Evolutionary conservation across 2,797 vertebrate species (phyloP).

Genomic region (Enteromius treurensis): DNA sequence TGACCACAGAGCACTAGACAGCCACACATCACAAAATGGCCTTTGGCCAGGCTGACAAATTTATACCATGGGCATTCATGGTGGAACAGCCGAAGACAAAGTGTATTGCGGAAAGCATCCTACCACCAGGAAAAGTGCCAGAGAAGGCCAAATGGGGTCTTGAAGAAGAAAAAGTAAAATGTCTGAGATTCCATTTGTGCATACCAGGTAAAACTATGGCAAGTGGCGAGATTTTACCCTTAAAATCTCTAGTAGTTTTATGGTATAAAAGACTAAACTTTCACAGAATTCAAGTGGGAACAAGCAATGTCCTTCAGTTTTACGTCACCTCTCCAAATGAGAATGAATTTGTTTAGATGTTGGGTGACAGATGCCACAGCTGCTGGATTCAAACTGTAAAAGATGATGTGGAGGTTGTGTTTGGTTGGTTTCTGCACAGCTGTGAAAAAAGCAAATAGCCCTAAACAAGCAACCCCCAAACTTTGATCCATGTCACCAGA

Average conservation of each 20-base stretch:
- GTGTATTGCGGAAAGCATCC: neutral
- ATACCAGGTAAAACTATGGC: neutral
- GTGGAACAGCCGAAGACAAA: constrained; percentile 2
- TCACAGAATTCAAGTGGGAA: neutral
- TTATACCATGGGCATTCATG: constrained; percentile 25
- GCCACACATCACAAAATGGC: constrained; percentile 55
- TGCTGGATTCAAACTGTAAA: neutral
- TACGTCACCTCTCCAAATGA: neutral
- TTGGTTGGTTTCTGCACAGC: constrained; percentile 7
- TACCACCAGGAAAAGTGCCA: neutral
- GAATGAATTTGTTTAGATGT: constrained; percentile 34
- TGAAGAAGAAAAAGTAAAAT: neutral
- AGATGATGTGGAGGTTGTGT: neutral
- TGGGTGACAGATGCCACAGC: constrained; percentile 33
- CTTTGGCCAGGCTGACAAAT: constrained; percentile 34
- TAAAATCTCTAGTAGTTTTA: neutral
- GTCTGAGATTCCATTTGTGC: neutral
- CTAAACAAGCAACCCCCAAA: neutral
- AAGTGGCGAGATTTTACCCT: neutral
- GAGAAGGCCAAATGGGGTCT: neutral
- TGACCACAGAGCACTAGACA: constrained; percentile 57
- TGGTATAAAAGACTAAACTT: neutral
- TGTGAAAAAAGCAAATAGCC: constrained; percentile 11
- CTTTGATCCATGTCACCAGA: no score
- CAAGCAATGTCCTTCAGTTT: constrained; percentile 9